Percentiles rank a stretch among this genome's conserved stretches.
These are phyloP conservation scores for Carlito syrichta DNA, from an alignment of 2,113 vertebrate species.

Conservation along the genomic window DNA sequence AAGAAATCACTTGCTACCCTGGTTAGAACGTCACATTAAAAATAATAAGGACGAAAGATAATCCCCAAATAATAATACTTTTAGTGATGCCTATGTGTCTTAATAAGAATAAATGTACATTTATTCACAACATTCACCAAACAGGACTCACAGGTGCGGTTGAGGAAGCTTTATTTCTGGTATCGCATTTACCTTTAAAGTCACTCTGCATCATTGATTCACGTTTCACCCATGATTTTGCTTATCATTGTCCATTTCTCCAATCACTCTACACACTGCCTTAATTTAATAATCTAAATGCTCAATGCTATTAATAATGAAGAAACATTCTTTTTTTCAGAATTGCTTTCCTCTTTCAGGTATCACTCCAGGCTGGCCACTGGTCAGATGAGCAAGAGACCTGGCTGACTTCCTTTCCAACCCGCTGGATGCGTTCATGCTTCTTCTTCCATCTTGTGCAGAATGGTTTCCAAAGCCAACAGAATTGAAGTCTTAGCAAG, in stretches of 20 bases:
- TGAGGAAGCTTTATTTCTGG: not conserved
- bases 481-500: not conserved
- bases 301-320: not conserved
- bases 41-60: not conserved
- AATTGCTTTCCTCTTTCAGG: not conserved
- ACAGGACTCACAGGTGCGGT: not conserved
- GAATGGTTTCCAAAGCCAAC: not conserved
- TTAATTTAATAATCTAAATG: not conserved
- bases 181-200: not conserved
- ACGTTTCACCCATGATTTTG: not conserved
- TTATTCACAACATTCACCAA: no score
- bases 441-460: no score
- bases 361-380: not conserved
- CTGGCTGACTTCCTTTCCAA: no score
- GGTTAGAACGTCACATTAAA: not conserved
- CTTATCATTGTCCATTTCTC: not conserved
- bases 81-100: not conserved
- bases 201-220: not conserved
- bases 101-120: not conserved
- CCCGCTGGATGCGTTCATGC: accelerated
- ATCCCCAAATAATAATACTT: not conserved
- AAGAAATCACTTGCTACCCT: not conserved
- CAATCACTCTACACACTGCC: not conserved
- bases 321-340: not conserved
- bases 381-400: not conserved